phyloP scores from a whole-genome alignment of 2,797 vertebrate species.

The Rhabdophis nuchalis region DNA sequence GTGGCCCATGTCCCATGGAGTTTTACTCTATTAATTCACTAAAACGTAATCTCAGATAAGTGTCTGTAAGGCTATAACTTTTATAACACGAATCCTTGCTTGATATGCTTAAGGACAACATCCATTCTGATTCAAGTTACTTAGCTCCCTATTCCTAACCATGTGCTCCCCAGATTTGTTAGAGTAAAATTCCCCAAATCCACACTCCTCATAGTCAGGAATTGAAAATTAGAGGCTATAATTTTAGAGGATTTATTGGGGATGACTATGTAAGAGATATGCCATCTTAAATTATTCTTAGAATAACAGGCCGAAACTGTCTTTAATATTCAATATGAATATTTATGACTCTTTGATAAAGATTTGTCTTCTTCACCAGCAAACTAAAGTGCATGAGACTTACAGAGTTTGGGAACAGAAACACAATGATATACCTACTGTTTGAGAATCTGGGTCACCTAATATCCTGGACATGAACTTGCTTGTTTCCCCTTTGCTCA shows the following conservation, averaged over 20 bases:
- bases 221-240: not conserved
- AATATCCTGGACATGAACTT: not conserved
- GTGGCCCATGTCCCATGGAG: not conserved
- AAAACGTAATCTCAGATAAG: not conserved
- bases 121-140: not conserved
- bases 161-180: not conserved
- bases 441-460: not conserved
- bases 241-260: not conserved
- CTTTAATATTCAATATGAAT: not conserved
- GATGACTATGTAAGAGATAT: not conserved
- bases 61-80: not conserved
- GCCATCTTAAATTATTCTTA: not conserved
- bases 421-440: not conserved
- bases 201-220: too few relatives aligned
- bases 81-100: not conserved
- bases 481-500: constrained; percentile 32
- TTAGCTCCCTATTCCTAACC: not conserved
- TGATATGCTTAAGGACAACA: not conserved
- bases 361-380: not conserved
- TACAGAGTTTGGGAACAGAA: not conserved
- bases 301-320: too few relatives aligned
- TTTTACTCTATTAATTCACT: not conserved
- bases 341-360: not conserved
- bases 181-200: not conserved
- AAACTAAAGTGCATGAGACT: not conserved